Base-by-base conservation (phyloP, 2,113 vertebrate species). In the Neoarius graeffei region DNA sequence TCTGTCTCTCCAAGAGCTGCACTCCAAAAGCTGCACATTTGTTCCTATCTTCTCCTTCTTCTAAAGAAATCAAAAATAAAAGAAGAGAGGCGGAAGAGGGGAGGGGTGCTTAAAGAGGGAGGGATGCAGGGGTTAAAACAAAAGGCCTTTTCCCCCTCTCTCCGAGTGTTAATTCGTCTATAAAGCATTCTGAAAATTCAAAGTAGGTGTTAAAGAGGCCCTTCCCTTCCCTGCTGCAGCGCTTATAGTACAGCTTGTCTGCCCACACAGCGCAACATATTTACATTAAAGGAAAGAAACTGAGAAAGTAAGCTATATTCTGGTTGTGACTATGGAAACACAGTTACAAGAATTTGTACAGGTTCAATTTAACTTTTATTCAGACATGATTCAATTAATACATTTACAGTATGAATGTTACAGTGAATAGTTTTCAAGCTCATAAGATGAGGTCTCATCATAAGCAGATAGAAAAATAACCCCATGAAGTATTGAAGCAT, bases 51-150 rank as follows among this genome's bases (percentile, higher is more conserved):
- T 87, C 81, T 73, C 89, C 91, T 91, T 92, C 92, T 92, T 93
- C 92, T 93, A 95, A 93, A 94, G 91, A 93, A 94, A 95, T 94
- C 88, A 94, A 94, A 94, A 92, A 88, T 90, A 94, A 93, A 95
- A 94, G 91, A 91, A 83, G 87, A 89, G 92, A 91, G 81, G 89
- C 77, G 85, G 89, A 92, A 92, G 89, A 87, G 87, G 86, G 89
- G 91, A 89, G 89, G 90, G 89, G 88, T 87, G 86, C 84, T 86
- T 85, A 85, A 88, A 88, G 87, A 85, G 84, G 87, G 83, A 81
- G 88, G 87, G 86, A 85, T 88, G 79, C 85, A 81, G 87, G 91
- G 86, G 89, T 91, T 92, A 90, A 94, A 94, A 95, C 93, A 94
- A 95, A 95, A 91, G 91, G 90, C 84, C 90, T 90, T 92, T 13